Conservation (phyloP, 2,113 vertebrate species). For the Coregonus clupeaformis region DNA sequence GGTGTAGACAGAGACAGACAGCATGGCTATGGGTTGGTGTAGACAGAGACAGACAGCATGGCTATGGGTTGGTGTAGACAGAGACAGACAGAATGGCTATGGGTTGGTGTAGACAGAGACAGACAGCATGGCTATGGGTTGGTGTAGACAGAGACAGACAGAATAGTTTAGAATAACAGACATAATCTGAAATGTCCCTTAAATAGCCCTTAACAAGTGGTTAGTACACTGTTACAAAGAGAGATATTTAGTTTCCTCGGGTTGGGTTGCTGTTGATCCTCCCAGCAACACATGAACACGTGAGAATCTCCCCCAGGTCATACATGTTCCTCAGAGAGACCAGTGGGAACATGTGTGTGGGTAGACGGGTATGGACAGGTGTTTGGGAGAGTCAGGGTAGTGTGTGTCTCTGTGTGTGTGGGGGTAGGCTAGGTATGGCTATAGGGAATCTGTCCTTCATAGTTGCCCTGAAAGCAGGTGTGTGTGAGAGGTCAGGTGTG, state of each 20-base stretch:
- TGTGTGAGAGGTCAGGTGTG: conserved; percentile 3
- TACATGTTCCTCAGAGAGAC: conserved; percentile 48
- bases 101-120: too few species aligned
- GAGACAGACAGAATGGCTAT: too few species aligned
- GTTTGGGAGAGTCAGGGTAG: conserved; percentile 29
- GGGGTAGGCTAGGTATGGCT: background rate
- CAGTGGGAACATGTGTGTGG: conserved; percentile 58
- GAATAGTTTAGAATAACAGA: too few species aligned
- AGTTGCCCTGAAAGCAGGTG: too few species aligned
- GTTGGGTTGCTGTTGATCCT: conserved; percentile 12
- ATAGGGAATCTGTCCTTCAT: too few species aligned
- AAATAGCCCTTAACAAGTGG: conserved; percentile 39
- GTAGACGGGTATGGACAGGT: conserved; percentile 57
- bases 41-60: too few species aligned
- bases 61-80: too few species aligned
- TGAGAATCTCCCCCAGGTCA: conserved; percentile 55
- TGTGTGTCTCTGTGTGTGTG: conserved; percentile 38
- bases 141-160: too few species aligned
- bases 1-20: too few species aligned
- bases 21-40: too few species aligned
- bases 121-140: too few species aligned
- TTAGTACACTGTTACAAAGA: conserved; percentile 55
- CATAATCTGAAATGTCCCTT: too few species aligned
- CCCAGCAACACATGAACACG: conserved; percentile 27
- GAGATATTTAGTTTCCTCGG: conserved; percentile 60